A percentile compares a stretch with the other conserved stretches of the same genome.
Evolutionary conservation across 1,140 invertebrate species (phyloP).

Genomic region (Drosophila lini): DNA sequence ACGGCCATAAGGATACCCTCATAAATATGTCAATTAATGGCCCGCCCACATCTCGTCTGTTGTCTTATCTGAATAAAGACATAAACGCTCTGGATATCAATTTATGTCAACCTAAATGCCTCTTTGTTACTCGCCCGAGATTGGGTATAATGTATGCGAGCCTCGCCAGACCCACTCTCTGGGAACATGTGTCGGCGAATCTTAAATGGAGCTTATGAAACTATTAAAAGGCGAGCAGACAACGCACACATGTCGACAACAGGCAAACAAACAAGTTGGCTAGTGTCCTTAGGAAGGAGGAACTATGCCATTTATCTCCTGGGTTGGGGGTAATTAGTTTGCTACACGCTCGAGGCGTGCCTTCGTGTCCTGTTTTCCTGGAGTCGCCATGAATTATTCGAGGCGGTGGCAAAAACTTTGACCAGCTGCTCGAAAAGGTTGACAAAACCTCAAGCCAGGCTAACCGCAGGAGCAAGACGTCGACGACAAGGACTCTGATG

Average conservation of each 20-base stretch:
- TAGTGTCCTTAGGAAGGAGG: conserved; percentile 13
- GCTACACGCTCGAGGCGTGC: conserved; percentile 75
- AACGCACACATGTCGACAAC: conserved; percentile 48
- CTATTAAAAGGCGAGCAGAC: conserved; percentile 80
- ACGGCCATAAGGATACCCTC: conserved; percentile 68
- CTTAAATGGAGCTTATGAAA: conserved; percentile 84
- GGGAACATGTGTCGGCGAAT: conserved; percentile 83
- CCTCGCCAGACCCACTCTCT: conserved; percentile 4
- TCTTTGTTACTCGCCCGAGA: conserved; percentile 41
- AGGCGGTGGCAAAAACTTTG: conserved; percentile 68
- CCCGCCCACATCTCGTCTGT: conserved; percentile 14
- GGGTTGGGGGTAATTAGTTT: conserved; percentile 77
- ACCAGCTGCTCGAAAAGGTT: conserved; percentile 59
- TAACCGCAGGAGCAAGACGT: conserved; percentile 65
- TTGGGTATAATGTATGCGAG: conserved; percentile 68
- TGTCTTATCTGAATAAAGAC: conserved; percentile 77
- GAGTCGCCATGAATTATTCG: conserved; percentile 72
- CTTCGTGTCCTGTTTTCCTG: conserved; percentile 19
- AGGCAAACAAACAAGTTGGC: conserved; percentile 63
- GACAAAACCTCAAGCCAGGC: conserved; percentile 55
- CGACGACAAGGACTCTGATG: neutral
- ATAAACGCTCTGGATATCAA: conserved; percentile 81
- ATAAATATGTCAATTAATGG: conserved; percentile 83
- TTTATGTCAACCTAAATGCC: conserved; percentile 79
- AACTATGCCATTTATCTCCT: neutral